Evolutionary conservation across 2,113 vertebrate genomes (phyloP).

Genomic region (Clarias batrachus): DNA sequence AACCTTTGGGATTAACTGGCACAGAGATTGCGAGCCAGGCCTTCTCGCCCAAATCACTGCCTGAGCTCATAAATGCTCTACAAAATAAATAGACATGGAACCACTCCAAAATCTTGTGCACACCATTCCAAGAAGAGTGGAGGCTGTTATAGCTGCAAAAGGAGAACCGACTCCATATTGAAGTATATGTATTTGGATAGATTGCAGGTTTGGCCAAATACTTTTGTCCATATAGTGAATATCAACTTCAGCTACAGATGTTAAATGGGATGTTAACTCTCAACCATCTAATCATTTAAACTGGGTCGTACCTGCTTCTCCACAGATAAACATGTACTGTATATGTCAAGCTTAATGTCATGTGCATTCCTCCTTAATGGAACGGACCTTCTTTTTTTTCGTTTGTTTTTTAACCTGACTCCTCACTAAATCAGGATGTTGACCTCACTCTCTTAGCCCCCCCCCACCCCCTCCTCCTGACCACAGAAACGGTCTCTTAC

Average conservation of each 20-base stretch:
- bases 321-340: not conserved
- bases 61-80: no score
- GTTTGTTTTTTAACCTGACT: not conserved
- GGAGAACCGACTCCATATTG: no score
- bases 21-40: no score
- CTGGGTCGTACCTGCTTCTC: not conserved
- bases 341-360: not conserved
- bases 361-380: not conserved
- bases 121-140: no score
- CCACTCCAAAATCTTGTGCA: no score
- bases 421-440: not conserved
- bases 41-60: no score
- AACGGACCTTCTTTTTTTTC: not conserved
- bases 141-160: no score
- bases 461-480: not conserved
- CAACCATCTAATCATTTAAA: not conserved
- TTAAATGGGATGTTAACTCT: not conserved
- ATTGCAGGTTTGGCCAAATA: no score
- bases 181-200: no score
- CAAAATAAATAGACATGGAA: no score
- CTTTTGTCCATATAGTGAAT: no score
- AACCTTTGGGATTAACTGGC: no score
- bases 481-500: not conserved
- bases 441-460: constrained; percentile 3
- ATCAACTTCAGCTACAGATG: not conserved